phyloP scores from a whole-genome alignment of 2,113 vertebrate species.

The Cygnus buccinator region DNA sequence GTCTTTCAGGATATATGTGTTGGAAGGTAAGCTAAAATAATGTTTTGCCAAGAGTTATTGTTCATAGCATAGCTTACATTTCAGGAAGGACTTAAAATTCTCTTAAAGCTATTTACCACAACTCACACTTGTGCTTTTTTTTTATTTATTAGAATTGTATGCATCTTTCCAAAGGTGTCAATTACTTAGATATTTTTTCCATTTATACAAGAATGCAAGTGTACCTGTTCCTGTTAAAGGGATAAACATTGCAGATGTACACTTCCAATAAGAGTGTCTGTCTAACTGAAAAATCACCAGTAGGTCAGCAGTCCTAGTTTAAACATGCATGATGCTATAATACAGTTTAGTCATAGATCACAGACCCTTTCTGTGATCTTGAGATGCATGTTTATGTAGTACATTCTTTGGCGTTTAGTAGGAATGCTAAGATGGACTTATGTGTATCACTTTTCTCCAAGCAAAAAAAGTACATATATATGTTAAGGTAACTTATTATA shows the following conservation, averaged over 20 bases:
- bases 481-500: not conserved
- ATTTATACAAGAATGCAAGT: not conserved
- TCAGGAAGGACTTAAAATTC: not conserved
- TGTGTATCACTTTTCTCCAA: rapidly evolving
- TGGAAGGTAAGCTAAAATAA: not conserved
- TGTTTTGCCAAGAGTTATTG: not conserved
- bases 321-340: not conserved
- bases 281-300: not conserved
- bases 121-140: not conserved
- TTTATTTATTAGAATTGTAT: not conserved
- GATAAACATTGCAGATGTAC: rapidly evolving
- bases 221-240: not conserved
- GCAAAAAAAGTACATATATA: not conserved
- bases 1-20: not conserved
- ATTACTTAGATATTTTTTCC: not conserved
- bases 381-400: not conserved
- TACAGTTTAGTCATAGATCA: not conserved
- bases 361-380: not conserved
- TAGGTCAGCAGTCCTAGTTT: not conserved
- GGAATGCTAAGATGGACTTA: not conserved
- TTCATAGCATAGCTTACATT: not conserved
- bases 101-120: not conserved
- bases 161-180: not conserved
- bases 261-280: not conserved
- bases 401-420: not conserved